These are phyloP conservation scores for Thripadectes ignobilis DNA, from an alignment of 2,797 vertebrate species.

Conservation along the genomic window DNA sequence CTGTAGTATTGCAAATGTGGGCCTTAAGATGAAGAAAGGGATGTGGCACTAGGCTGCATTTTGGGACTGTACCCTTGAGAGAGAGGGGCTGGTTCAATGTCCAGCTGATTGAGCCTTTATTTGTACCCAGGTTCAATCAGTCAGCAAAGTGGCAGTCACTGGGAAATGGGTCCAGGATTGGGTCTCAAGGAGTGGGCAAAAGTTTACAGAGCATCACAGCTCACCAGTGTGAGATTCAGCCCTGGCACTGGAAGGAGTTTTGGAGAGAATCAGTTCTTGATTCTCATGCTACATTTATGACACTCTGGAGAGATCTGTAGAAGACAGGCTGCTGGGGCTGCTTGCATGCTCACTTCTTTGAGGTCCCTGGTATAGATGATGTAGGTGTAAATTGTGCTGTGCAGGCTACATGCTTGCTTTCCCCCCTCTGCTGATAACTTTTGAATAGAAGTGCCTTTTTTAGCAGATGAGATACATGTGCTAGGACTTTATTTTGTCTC, in stretches of 20 bases:
- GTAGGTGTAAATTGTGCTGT: background rate
- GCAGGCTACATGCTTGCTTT: background rate
- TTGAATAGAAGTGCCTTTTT: background rate
- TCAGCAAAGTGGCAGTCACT: background rate
- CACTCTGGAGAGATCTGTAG: background rate
- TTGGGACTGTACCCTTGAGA: background rate
- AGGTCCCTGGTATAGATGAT: background rate
- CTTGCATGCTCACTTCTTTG: background rate
- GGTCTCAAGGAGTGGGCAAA: background rate
- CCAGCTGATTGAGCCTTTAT: background rate
- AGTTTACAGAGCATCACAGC: background rate
- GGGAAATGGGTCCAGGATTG: background rate
- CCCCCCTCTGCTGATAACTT: background rate
- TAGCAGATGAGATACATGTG: background rate
- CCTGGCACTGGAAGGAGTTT: background rate
- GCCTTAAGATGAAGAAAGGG: background rate
- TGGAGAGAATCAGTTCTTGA: background rate
- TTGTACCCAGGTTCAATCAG: background rate
- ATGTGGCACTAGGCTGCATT: background rate
- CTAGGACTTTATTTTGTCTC: background rate
- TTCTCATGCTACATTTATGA: background rate
- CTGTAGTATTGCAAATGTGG: background rate
- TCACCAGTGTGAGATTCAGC: background rate
- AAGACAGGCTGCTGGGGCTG: background rate
- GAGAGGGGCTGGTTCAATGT: fast-evolving